Evolutionary conservation across 2,888 invertebrate species (phyloP).

Genomic region (Cerceris ruficornis): DNA sequence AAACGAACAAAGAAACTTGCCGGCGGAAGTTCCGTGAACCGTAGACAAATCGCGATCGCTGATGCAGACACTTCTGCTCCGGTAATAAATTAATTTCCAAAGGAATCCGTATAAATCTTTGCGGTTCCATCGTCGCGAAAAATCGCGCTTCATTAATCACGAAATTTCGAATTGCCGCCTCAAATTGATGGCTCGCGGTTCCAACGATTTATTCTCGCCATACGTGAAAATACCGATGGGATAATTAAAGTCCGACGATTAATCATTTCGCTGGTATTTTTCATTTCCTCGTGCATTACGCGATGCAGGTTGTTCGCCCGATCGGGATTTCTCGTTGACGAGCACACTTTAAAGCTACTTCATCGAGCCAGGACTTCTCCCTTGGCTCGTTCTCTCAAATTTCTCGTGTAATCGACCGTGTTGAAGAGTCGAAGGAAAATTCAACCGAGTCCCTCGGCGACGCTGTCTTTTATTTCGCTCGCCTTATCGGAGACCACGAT

Average conservation of each 20-base stretch:
- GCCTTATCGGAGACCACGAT: no score
- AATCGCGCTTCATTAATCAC: constrained; percentile 7
- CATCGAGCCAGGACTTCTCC: no score
- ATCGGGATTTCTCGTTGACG: no score
- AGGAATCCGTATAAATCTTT: constrained; percentile 10
- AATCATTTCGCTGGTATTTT: constrained; percentile 11
- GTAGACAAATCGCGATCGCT: not conserved
- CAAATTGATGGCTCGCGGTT: not conserved
- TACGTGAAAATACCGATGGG: not conserved
- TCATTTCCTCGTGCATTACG: not conserved
- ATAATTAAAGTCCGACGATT: constrained; percentile 18
- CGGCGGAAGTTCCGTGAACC: no score
- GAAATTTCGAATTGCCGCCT: not conserved
- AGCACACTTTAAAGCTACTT: no score
- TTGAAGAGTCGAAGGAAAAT: no score
- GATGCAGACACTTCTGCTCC: not conserved
- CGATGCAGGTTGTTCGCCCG: not conserved
- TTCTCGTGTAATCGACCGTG: no score
- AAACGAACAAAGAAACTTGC: no score
- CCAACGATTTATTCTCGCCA: not conserved
- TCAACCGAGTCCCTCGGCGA: no score
- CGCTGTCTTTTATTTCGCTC: no score
- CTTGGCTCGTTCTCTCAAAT: no score
- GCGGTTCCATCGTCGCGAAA: not conserved
- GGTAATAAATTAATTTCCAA: constrained; percentile 14